Evolutionary conservation across 2,797 vertebrate genomes (phyloP).

Genomic region (Sorex maritimensis): DNA sequence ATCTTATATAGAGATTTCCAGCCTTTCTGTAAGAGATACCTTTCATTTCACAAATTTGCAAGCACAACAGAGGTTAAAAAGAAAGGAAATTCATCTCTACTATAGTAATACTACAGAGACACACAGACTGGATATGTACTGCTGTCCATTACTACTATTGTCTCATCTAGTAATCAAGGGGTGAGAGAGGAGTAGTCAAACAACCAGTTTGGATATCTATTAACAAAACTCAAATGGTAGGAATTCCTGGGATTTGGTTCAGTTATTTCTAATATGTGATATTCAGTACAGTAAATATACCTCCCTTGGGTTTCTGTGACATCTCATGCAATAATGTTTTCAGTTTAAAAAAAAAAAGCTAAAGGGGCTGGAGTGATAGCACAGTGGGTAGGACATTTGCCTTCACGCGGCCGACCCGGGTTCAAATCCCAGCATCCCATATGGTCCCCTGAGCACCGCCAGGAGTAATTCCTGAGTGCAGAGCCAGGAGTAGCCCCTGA

Average conservation of each 20-base stretch:
- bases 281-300: not conserved
- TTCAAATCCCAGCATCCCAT: too few species aligned
- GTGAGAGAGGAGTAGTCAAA: not conserved
- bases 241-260: conserved; percentile 66
- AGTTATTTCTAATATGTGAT: conserved; percentile 11
- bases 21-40: conserved; percentile 35
- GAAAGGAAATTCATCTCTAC: conserved; percentile 59
- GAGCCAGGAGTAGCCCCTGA: too few species aligned
- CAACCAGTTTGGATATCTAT: not conserved
- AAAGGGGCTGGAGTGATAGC: not conserved
- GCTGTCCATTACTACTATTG: not conserved
- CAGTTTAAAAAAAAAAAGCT: conserved; percentile 57
- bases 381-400: too few species aligned
- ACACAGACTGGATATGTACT: not conserved
- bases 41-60: conserved; percentile 54
- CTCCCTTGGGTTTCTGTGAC: conserved; percentile 51
- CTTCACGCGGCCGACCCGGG: too few species aligned
- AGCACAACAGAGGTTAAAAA: conserved; percentile 17
- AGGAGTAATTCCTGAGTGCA: too few species aligned
- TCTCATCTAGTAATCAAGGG: not conserved
- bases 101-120: conserved; percentile 2
- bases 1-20: conserved; percentile 18
- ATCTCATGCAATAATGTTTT: conserved; percentile 64
- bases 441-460: too few species aligned
- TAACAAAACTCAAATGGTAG: conserved; percentile 22